A percentile compares a stretch with the other conserved stretches of the same genome.
phyloP scores from a whole-genome alignment of 2,888 invertebrate genomes.

The Eupelmus urozonus region DNA sequence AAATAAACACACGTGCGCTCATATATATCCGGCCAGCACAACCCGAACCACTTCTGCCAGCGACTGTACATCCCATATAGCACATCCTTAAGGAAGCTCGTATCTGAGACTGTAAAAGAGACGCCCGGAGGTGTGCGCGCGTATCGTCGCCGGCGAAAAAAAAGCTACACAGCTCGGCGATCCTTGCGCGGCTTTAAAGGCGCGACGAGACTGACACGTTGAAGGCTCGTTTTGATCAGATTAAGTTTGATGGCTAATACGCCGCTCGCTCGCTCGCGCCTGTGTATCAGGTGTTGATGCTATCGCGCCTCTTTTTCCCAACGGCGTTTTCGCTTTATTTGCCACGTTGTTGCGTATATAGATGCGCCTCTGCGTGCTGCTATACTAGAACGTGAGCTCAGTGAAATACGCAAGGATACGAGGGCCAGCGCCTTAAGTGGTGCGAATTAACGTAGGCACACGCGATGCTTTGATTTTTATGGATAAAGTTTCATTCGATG shows the following conservation, averaged over 20 bases:
- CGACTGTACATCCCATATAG: not conserved
- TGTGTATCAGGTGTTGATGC: conserved; percentile 43
- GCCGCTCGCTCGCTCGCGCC: conserved; percentile 5
- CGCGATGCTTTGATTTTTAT: too few relatives aligned
- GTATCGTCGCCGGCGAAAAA: not conserved
- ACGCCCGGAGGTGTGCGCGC: conserved; percentile 14
- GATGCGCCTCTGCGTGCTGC: too few relatives aligned
- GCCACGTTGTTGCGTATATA: not conserved
- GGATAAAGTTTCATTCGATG: too few relatives aligned
- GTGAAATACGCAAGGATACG: not conserved
- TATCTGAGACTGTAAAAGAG: conserved; percentile 3
- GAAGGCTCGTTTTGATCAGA: conserved; percentile 43
- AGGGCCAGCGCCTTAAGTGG: too few relatives aligned
- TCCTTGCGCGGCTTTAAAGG: not conserved
- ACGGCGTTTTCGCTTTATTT: not conserved
- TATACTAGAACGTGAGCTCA: too few relatives aligned
- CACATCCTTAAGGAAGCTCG: conserved; percentile 17
- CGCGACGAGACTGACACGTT: conserved; percentile 29
- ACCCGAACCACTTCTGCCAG: not conserved
- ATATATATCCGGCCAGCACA: too few relatives aligned
- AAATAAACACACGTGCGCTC: too few relatives aligned
- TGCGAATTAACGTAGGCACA: too few relatives aligned
- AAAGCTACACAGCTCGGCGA: not conserved
- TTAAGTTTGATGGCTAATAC: conserved; percentile 47
- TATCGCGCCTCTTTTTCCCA: conserved; percentile 16